Evolutionary conservation across 2,113 vertebrate species (phyloP).

Genomic region (Struthio camelus): DNA sequence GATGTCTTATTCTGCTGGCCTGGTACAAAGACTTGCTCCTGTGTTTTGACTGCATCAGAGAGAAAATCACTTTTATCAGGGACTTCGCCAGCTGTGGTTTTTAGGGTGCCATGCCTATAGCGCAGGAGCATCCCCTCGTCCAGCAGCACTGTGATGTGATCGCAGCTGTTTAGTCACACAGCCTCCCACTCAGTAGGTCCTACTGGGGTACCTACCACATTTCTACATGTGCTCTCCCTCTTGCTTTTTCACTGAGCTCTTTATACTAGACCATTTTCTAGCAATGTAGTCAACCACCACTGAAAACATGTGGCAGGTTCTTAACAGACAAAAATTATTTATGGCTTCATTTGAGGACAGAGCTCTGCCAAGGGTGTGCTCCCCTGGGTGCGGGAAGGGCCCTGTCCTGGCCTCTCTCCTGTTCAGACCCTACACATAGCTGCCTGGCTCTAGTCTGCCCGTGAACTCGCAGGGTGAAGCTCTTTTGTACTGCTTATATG

Average conservation of each 20-base stretch:
- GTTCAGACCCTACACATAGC: not conserved
- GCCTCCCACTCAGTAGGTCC: not conserved
- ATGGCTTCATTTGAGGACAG: not conserved
- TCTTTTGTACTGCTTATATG: not conserved
- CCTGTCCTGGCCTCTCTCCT: not conserved
- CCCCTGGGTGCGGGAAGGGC: not conserved
- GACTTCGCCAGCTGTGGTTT: not conserved
- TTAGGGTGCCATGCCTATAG: accelerated
- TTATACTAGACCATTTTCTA: not conserved
- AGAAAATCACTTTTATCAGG: not conserved
- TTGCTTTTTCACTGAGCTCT: not conserved
- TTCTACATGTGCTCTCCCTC: not conserved
- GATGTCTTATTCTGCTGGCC: not conserved
- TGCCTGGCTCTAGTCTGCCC: not conserved
- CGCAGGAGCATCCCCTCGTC: not conserved
- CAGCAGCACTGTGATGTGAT: accelerated
- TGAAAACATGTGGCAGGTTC: accelerated
- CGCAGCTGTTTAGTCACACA: accelerated
- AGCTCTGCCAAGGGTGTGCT: not conserved
- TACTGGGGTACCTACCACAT: not conserved
- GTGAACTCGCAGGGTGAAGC: not conserved
- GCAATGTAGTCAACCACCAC: accelerated
- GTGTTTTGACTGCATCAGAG: not conserved
- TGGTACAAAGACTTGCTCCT: not conserved
- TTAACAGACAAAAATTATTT: not conserved